Evolutionary conservation across 2,113 vertebrate genomes (phyloP).

Genomic region (Crotophaga sulcirostris): DNA sequence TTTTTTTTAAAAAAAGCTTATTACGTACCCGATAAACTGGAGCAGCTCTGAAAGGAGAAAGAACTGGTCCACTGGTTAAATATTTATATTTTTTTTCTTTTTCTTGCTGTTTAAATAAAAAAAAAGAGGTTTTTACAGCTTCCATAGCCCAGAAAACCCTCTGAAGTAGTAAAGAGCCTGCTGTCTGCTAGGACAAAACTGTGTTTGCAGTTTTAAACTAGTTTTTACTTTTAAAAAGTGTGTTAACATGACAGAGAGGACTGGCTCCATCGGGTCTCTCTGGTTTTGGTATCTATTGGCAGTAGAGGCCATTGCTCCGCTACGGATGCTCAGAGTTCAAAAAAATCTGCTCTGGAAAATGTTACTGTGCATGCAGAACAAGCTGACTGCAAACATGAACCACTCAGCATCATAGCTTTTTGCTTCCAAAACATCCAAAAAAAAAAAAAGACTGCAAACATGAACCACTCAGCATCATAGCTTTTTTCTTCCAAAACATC

Average conservation of each 20-base stretch:
- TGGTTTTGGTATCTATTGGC: slow-evolving; percentile 25
- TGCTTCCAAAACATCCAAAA: background rate
- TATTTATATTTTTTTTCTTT: background rate
- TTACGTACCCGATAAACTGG: slow-evolving; percentile 33
- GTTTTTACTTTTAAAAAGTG: no score
- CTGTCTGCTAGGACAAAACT: slow-evolving; percentile 16
- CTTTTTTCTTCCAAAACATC: background rate
- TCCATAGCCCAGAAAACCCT: slow-evolving; percentile 26
- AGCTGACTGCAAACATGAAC: background rate
- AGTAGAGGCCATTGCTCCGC: background rate
- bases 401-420: background rate
- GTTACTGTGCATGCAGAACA: background rate
- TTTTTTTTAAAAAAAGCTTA: background rate
- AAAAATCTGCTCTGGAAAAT: background rate
- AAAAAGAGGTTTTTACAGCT: slow-evolving; percentile 23
- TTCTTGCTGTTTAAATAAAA: background rate
- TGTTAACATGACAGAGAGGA: background rate
- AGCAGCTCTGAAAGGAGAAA: slow-evolving; percentile 46
- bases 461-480: background rate
- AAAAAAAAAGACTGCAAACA: background rate
- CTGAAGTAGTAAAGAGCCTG: slow-evolving; percentile 7
- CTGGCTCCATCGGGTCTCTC: background rate
- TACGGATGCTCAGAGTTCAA: background rate
- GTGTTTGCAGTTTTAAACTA: background rate
- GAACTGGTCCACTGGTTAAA: slow-evolving; percentile 38